Evolutionary conservation across 2,888 invertebrate genomes (phyloP), one percentile per base, ranked within the genome.

Genomic region (Drosophila meridiana): DNA sequence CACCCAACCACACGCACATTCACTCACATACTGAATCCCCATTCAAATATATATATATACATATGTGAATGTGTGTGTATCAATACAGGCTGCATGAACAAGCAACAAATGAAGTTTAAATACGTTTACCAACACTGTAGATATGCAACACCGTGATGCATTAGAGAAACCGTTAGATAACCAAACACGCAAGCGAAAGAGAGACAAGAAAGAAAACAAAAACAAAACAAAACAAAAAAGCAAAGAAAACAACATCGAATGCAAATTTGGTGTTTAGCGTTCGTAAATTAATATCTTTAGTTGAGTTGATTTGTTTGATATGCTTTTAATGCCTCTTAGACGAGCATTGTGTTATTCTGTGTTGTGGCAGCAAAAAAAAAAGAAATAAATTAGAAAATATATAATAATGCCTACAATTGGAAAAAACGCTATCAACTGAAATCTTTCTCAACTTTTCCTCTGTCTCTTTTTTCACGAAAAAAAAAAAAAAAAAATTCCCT

Each of bases 81-180:
- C 32, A 69, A 66, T 61, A 69, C 73, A 91, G 91, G 89, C 85
- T 91, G 92, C 92, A 91, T 91, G 91, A 91, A 75, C 84, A 87
- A 78, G 75, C 86, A 81, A 86, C 86, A 68, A 87, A 78, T 76
- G 89, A 91, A 69, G 79, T 76, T 76, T 82, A 73, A 82, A 57
- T 32, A 64, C 52, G 62, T 75, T 75, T 64, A 66, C 65, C 56
- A 80, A 79, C 76, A 73, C 80, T 65, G 70, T 83, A 78, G 63
- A 58, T 67, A 80, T 67, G 69, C 70, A 59, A 64, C 6, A 55
- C 32, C 43, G 47, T 43, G 43, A 36, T 26, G 58, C 56, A 61
- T 55, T 63, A 78, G 52, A 53, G 38, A 38, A 50, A 60, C 55
- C 32, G 60, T 55, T 11, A 42, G 45, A 48, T 57, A 28, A 20